Evolutionary conservation across 2,797 vertebrate genomes (phyloP), one percentile per base, ranked within the genome.

Genomic region (Sebastes dallii): DNA sequence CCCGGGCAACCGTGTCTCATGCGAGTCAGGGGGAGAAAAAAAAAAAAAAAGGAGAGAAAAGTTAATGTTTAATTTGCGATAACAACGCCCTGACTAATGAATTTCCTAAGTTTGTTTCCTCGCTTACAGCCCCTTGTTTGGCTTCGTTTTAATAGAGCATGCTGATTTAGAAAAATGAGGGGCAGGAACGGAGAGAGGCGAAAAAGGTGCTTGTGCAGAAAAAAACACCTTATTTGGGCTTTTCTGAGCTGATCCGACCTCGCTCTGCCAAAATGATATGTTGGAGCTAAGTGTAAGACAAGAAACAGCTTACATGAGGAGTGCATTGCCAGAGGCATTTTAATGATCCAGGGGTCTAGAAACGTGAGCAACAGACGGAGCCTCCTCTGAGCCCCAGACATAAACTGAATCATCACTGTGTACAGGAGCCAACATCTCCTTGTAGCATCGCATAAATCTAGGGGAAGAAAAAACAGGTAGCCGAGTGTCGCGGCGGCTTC

Each of bases 151-250:
- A 80, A 84, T 75, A 71, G 72, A 83, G 77, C 74, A 61, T 78
- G 74, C 78, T 83, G 85, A 87, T 91, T 91, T 81, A 18, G 66
- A 94, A 77, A 86, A 89, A 82, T 64, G 70, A 82, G 55, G 83
- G 73, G 67, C 64, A 58, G 68, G 73, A 66, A 13, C 1, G n/a
- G 34, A 58, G 67, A 46, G 12, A 5, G 24, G 29, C 32, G 72
- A 64, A 73, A 78, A 52, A 86, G 66, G 72, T 83, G 81, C 88
- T 90, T 76, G 77, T 68, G 70, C 52, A 80, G 77, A 54, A 54
- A 22, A 88, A 91, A 93, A 82, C 83, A 91, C 93, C 93, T 92
- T 93, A 94, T 94, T 93, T 94, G 92, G 93, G 80, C 84, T 89
- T 93, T 92, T 91, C 70, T 22, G 42, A 81, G 84, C 81, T 67